Base-by-base conservation (phyloP, 2,113 vertebrate genomes). In the Sinocyclocheilus maitianheensis region DNA sequence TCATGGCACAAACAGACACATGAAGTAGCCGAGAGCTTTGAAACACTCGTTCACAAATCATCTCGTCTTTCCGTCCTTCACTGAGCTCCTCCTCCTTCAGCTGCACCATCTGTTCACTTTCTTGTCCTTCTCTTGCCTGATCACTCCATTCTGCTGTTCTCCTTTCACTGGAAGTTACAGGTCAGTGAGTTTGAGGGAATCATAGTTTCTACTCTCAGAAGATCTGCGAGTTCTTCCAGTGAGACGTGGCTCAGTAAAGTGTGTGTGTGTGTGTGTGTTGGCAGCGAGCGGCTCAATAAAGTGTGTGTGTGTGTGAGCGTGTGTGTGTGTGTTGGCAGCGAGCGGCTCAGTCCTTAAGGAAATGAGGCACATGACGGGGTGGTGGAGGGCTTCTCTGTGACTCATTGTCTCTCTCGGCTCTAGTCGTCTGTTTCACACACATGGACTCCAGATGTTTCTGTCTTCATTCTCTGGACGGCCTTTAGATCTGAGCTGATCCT, bases 301-400 rank as follows among this genome's bases (percentile, higher is more conserved):
- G 63, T 16, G 13, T 67, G 22, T 24, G 22, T 11, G 22, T 30
- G 26, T 30, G 26, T 18, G 65, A 18, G 14, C 22, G 55, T 60
- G 26, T 30, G 63, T 67, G 62, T 26, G 67, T 72, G 65, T 85
- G 7, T 48, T 71, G 30, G 86, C 62, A 81, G 81, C 37, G 75
- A 51, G 8, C 8, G 84, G 85, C 88, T 85, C 63, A 65, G 90
- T 94, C 90, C 93, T 94, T 91, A 90, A 94, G 92, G 93, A 94
- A 93, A 94, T 93, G 82, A 92, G 92, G 91, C 92, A 92, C 94
- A 94, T 94, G 94, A 94, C 93, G 20, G 55, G 94, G 88, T 37
- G 86, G 58, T 60, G 58, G 58, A 60, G 58, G 20, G 58, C 91
- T 93, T 91, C 91, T 92, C 92, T 92, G 91, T 94, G 94, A 95